Evolutionary conservation across 92 coral and sea anemone species (phyloP).

Genomic region (Blastomussa wellsi): DNA sequence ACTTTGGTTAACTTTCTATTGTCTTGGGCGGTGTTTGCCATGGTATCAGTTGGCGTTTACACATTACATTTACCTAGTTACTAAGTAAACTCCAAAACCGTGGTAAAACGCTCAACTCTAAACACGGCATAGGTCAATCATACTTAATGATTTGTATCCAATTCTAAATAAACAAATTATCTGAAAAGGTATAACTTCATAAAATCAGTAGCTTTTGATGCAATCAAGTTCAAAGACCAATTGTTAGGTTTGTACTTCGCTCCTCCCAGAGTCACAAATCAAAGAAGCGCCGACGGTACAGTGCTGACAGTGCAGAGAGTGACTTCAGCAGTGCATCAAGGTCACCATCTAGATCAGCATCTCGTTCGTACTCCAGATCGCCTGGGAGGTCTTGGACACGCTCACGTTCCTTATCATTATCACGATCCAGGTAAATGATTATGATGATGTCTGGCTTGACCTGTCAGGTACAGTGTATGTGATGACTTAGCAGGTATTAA

Average conservation of each 20-base stretch:
- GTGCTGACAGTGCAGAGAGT: constrained; percentile 76
- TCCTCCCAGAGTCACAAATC: constrained; percentile 33
- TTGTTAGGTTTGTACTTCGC: not conserved
- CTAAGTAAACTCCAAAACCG: no score
- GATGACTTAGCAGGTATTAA: no score
- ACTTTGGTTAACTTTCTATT: no score
- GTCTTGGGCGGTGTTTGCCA: no score
- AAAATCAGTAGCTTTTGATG: not conserved
- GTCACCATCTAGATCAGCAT: constrained; percentile 79
- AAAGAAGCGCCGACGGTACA: constrained; percentile 63
- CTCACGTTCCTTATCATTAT: constrained; percentile 72
- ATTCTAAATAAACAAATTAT: no score
- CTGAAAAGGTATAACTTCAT: not conserved
- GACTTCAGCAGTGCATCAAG: constrained; percentile 84
- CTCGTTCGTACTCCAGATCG: constrained; percentile 90
- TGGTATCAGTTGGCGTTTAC: no score
- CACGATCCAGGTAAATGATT: constrained; percentile 42
- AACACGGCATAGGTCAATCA: no score
- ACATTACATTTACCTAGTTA: no score
- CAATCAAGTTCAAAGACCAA: not conserved
- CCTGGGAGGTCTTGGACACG: constrained; percentile 89
- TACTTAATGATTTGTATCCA: not conserved
- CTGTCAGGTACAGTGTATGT: not conserved
- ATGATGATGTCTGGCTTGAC: not conserved
- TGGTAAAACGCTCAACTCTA: no score